Evolutionary conservation across 1,140 invertebrate genomes (phyloP).

Genomic region (Neotoxoptera formosana): DNA sequence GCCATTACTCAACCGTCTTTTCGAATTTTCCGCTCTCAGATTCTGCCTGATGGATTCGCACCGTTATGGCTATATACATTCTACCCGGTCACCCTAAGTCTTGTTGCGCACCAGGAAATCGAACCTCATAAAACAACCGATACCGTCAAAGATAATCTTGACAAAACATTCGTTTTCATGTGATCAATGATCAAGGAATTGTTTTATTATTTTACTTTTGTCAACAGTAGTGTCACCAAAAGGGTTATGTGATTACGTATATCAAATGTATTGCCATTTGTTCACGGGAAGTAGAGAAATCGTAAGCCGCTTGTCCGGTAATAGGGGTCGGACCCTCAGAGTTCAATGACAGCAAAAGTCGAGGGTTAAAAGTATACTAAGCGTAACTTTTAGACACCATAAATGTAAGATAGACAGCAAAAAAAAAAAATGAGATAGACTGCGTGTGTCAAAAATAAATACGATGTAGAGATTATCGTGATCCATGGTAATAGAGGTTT

Average conservation of each 20-base stretch:
- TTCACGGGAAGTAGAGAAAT: conserved; percentile 5
- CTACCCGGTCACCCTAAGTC: neutral
- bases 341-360: conserved; percentile 32
- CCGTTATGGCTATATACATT: conserved; percentile 47
- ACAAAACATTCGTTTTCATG: conserved; percentile 45
- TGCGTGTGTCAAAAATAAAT: conserved; percentile 29
- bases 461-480: neutral
- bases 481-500: conserved; percentile 28
- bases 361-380: conserved; percentile 31
- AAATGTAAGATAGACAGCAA: neutral
- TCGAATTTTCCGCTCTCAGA: conserved; percentile 57
- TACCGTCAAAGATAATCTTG: conserved; percentile 47
- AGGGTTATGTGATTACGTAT: conserved; percentile 43
- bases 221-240: conserved; percentile 14
- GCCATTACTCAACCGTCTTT: conserved; percentile 56
- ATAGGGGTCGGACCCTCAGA: conserved; percentile 9
- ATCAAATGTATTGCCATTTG: conserved; percentile 34
- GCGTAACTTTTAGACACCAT: conserved; percentile 28
- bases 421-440: conserved; percentile 15
- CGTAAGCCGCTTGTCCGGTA: conserved; percentile 28
- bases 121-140: conserved; percentile 55
- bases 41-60: conserved; percentile 51
- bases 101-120: conserved; percentile 31
- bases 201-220: conserved; percentile 45
- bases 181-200: conserved; percentile 26